These are phyloP conservation scores for Antennarius striatus DNA, from an alignment of 2,113 vertebrate species.

Conservation along the genomic window DNA sequence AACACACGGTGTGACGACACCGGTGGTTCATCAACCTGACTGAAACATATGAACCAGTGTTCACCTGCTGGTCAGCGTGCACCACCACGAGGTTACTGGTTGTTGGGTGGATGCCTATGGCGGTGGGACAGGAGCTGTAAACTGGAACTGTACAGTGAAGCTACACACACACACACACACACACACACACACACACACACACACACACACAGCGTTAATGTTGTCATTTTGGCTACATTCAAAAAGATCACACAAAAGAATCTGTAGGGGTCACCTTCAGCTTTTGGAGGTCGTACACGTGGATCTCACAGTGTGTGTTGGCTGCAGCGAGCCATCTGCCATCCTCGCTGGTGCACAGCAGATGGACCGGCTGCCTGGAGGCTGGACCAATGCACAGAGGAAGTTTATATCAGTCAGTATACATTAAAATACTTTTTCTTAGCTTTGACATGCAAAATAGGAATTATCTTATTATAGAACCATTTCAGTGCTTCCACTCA, in stretches of 20 bases:
- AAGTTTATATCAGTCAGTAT: too few species aligned
- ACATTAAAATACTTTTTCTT: too few species aligned
- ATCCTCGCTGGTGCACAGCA: conserved; percentile 83
- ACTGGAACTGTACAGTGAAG: conserved; percentile 85
- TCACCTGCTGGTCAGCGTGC: conserved; percentile 93
- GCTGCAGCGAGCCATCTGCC: conserved; percentile 88
- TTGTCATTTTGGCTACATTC: not conserved
- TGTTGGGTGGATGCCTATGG: conserved; percentile 86
- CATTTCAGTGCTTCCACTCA: too few species aligned
- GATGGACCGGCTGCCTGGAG: conserved; percentile 80
- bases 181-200: too few species aligned
- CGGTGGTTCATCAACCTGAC: too few species aligned
- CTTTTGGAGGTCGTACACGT: conserved; percentile 82
- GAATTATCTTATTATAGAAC: too few species aligned
- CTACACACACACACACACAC: conserved; percentile 63
- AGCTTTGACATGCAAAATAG: too few species aligned
- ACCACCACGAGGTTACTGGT: conserved; percentile 85
- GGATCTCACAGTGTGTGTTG: conserved; percentile 79
- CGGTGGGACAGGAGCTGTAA: conserved; percentile 86
- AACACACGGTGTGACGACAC: too few species aligned
- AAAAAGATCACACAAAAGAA: too few species aligned
- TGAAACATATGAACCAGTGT: not conserved
- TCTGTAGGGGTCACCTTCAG: conserved; percentile 82
- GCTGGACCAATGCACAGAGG: conserved; percentile 62
- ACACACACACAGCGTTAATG: too few species aligned